phyloP scores from a whole-genome alignment of 2,113 vertebrate genomes.

The Porphyrio hochstetteri region DNA sequence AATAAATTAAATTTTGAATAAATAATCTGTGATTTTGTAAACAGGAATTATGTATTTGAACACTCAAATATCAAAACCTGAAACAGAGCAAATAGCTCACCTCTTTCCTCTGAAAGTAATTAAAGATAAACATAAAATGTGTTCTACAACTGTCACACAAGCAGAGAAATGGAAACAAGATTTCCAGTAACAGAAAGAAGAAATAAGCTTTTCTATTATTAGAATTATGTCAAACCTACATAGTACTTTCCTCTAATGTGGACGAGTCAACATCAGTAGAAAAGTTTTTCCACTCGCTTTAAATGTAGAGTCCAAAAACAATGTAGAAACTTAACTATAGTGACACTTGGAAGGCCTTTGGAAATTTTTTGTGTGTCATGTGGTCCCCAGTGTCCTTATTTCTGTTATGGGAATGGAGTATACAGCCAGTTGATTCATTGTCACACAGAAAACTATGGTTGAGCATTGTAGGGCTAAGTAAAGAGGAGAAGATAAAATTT shows the following conservation, averaged over 20 bases:
- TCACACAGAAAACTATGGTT: background rate
- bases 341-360: background rate
- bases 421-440: background rate
- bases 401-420: background rate
- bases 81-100: background rate
- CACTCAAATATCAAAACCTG: background rate
- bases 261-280: background rate
- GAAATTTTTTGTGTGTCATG: background rate
- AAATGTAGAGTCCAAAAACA: background rate
- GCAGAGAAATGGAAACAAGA: background rate
- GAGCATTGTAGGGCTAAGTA: background rate
- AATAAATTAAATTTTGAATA: background rate
- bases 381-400: background rate
- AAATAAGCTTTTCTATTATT: background rate
- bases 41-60: background rate
- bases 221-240: background rate
- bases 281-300: background rate
- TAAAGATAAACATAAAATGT: slow-evolving; percentile 16
- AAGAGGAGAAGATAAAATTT: background rate
- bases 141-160: background rate
- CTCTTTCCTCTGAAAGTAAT: background rate
- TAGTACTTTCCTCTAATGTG: background rate
- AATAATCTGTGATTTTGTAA: background rate
- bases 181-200: background rate
- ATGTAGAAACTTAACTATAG: background rate